Percentiles rank a stretch among this genome's conserved stretches.
phyloP scores from a whole-genome alignment of 1,140 invertebrate species.

The Sitophilus oryzae region DNA sequence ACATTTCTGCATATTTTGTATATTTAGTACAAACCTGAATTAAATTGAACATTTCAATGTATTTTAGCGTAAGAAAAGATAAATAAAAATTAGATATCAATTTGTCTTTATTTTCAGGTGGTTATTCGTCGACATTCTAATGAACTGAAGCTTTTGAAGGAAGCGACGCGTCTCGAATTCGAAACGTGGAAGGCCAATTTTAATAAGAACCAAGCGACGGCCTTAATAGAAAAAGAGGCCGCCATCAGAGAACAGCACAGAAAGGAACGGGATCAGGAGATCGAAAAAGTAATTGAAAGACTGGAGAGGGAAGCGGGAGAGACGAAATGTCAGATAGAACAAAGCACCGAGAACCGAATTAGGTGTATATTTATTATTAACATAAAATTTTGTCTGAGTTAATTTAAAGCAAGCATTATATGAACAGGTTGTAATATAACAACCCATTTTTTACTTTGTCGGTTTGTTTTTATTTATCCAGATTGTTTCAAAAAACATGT shows the following conservation, averaged over 20 bases:
- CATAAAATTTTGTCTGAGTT: neutral
- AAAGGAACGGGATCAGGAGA: constrained; percentile 58
- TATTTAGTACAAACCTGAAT: neutral
- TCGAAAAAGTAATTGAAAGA: constrained; percentile 58
- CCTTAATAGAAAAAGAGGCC: constrained; percentile 53
- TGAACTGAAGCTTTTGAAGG: constrained; percentile 51
- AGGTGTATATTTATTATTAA: constrained; percentile 40
- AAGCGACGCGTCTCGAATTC: constrained; percentile 52
- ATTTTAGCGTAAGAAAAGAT: too few species aligned
- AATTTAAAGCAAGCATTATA: too few species aligned
- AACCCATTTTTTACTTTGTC: too few species aligned
- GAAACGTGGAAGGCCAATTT: constrained; percentile 52
- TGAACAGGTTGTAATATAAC: too few species aligned
- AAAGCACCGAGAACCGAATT: constrained; percentile 54
- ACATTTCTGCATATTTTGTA: constrained; percentile 2
- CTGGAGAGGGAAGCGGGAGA: constrained; percentile 55
- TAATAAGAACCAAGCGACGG: constrained; percentile 50
- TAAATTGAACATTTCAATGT: neutral
- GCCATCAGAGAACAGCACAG: constrained; percentile 54
- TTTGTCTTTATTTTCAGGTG: constrained; percentile 8
- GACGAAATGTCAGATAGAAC: constrained; percentile 47
- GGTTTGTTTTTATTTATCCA: too few species aligned
- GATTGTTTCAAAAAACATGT: too few species aligned
- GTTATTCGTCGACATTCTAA: constrained; percentile 44
- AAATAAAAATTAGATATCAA: too few species aligned